These are phyloP conservation scores for Orchestes rusci DNA, from an alignment of 2,888 invertebrate genomes.

Conservation along the genomic window DNA sequence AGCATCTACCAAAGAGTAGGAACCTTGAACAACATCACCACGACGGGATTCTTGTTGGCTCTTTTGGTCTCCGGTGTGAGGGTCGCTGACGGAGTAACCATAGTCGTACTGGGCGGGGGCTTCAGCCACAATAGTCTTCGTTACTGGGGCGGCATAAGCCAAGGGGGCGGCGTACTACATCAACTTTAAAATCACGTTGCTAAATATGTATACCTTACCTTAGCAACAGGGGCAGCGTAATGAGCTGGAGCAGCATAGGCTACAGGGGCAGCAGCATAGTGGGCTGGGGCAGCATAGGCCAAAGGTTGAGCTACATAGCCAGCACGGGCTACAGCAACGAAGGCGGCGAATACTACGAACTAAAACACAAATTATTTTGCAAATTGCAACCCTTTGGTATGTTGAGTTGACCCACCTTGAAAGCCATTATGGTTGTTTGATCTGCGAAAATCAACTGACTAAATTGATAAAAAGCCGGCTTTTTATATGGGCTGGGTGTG, in stretches of 20 bases:
- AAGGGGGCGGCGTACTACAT: conserved; percentile 38
- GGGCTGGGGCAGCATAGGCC: conserved; percentile 8
- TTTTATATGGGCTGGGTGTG: too few relatives aligned
- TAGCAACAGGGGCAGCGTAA: background rate
- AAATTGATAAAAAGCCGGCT: too few relatives aligned
- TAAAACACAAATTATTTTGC: conserved; percentile 27
- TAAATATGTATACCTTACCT: too few relatives aligned
- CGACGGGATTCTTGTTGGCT: conserved; percentile 48
- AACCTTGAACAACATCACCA: conserved; percentile 48
- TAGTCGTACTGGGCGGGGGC: conserved; percentile 34
- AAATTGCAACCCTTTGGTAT: too few relatives aligned
- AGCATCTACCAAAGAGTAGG: conserved; percentile 48
- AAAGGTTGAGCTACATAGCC: conserved; percentile 27
- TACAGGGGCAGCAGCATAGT: background rate
- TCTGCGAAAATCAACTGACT: too few relatives aligned
- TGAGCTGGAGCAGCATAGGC: background rate
- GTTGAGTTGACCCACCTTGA: too few relatives aligned
- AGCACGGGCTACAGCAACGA: conserved; percentile 31
- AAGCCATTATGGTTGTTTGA: too few relatives aligned
- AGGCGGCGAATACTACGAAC: conserved; percentile 33
- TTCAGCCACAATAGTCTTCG: conserved; percentile 28
- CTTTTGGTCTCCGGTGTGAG: conserved; percentile 48
- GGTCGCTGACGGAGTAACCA: conserved; percentile 32
- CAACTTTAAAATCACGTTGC: too few relatives aligned
- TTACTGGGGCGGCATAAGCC: conserved; percentile 29